Percentiles rank a stretch among this genome's conserved stretches.
Conservation (phyloP, 2,797 vertebrate genomes). For the Chiroxiphia lanceolata region DNA sequence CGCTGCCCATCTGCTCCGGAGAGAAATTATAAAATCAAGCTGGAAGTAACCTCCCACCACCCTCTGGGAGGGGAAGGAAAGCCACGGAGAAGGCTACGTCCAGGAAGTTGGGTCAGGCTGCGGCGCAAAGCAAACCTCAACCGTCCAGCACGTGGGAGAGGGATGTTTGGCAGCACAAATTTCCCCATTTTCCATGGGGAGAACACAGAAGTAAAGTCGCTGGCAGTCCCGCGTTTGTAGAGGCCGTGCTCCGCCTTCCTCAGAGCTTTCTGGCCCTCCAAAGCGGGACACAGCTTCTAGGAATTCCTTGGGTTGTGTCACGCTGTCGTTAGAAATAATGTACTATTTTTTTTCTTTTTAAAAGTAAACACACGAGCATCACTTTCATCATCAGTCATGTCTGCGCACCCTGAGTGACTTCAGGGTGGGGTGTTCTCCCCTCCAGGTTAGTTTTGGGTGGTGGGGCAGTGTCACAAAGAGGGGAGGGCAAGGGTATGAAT, state of each 20-base stretch:
- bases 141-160: neutral
- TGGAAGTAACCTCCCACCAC: neutral
- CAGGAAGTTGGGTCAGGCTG: neutral
- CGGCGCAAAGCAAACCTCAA: neutral
- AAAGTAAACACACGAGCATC: neutral
- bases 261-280: neutral
- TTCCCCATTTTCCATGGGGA: neutral
- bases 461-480: accelerated
- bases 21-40: neutral
- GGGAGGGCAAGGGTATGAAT: neutral
- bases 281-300: neutral
- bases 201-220: neutral
- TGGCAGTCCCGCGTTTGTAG: neutral
- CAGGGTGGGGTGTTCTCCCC: neutral
- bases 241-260: accelerated
- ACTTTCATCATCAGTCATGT: neutral
- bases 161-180: accelerated
- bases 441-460: neutral
- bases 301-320: neutral
- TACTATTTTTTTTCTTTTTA: neutral
- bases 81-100: accelerated
- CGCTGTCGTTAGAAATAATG: neutral
- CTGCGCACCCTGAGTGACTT: neutral
- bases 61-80: accelerated
- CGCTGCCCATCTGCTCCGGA: neutral